Evolutionary conservation across 1,140 invertebrate species (phyloP).

Genomic region (Drosophila funebris): DNA sequence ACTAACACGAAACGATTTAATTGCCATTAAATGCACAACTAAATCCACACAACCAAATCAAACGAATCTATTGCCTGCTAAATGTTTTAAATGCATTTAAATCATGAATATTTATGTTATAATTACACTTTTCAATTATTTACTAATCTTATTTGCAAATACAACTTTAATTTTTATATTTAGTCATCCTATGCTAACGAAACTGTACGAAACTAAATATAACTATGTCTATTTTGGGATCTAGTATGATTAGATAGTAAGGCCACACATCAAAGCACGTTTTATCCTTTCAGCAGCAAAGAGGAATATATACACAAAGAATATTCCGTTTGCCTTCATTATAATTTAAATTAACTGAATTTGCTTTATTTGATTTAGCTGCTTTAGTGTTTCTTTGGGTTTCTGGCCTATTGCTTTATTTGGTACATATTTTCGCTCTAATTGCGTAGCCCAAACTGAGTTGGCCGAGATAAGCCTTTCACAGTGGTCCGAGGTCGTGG

Average conservation of each 20-base stretch:
- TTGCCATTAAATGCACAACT: no score
- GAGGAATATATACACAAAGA: slow-evolving; percentile 19
- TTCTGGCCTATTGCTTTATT: slow-evolving; percentile 52
- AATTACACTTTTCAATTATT: no score
- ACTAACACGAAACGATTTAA: no score
- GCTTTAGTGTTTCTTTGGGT: slow-evolving; percentile 57
- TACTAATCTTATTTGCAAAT: no score
- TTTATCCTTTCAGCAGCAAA: slow-evolving; percentile 58
- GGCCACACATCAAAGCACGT: slow-evolving; percentile 32
- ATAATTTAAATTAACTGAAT: slow-evolving; percentile 81
- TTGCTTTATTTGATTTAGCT: slow-evolving; percentile 74
- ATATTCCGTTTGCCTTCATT: slow-evolving; percentile 38
- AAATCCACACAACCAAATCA: no score
- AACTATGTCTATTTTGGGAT: slow-evolving; percentile 1
- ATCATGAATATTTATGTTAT: no score
- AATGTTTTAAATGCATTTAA: no score
- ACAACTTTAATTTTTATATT: no score
- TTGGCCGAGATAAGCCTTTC: slow-evolving; percentile 54
- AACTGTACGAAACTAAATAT: background rate
- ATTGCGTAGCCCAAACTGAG: slow-evolving; percentile 53
- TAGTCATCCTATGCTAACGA: background rate
- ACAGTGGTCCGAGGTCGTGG: background rate
- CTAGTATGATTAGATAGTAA: slow-evolving; percentile 5
- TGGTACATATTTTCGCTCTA: slow-evolving; percentile 54
- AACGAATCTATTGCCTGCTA: no score